Base-by-base conservation (phyloP, 2,888 invertebrate genomes). In the Drosophila neutralis region DNA sequence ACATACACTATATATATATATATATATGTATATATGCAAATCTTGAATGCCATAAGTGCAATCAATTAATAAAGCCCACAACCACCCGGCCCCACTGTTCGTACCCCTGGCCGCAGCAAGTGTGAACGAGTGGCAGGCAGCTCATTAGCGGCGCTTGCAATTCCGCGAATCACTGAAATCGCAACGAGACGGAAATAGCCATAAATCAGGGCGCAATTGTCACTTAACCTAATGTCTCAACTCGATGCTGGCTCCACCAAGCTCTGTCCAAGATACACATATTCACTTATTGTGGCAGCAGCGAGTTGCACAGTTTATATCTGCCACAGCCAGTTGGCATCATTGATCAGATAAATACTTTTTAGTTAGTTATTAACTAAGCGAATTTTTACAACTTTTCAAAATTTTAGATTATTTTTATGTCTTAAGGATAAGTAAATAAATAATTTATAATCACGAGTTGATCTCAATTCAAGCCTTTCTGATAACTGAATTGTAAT, bases 91-190 rank as follows among this genome's bases (percentile, higher is more conserved):
- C 13, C 6, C 45, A 45, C 21, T 7, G 13, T 15, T 21, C 21
- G 45, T 36, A 4, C 21, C 36, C 24, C 54, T 45, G 38, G 42
- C 27, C 53, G 48, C 49, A 54, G 69, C 65, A 82, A 78, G 82
- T 75, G 82, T 79, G 76, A 79, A 72, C 79, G 67, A 76, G 73
- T 73, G 80, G 69, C 84, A 69, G 83, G 83, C 80, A 80, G 85
- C 83, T 85, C 89, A 90, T 88, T 83, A 87, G 90, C 89, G 91
- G 91, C 91, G 91, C 92, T 91, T 90, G 87, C 88, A 87, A 91
- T 92, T 91, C 91, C 82, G 80, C 90, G 91, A 91, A 89, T 91
- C 91, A 91, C 86, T 90, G 90, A 82, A 89, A 83, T 92, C 83
- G 89, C 91, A 92, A 82, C 78, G 89, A 89, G 90, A 91, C 91